Base-by-base conservation (phyloP, 2,797 vertebrate genomes). In the Amniataba percoides region DNA sequence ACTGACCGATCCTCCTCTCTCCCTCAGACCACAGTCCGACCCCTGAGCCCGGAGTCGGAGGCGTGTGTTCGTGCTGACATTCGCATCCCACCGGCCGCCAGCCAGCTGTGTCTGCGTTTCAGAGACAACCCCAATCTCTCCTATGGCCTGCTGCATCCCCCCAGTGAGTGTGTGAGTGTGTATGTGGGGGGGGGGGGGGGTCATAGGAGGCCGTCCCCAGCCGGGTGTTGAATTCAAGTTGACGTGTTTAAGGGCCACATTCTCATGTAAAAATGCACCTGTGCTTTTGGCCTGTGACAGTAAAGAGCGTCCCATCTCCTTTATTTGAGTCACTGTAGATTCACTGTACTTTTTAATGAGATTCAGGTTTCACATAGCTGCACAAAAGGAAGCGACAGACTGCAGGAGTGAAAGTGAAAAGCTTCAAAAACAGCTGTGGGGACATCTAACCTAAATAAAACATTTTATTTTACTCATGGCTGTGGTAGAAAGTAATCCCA, bases 21-120 rank as follows among this genome's bases (percentile, higher is more conserved):
- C 65, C 84, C 61, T 71, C 93, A 96, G 96, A 92, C 90, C 93
- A 56, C 75, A 82, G 87, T 94, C 68, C 86, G 52, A 67, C 60
- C 94, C 86, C 85, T 94, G 92, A 94, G 91, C 90, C 94, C 95
- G 68, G 92, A 93, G 78, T 55, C 52, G 78, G 88, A 94, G 94
- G 92, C 94, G 80, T 99, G 98, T 93, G 95, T 99, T 93, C 97
- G 96, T 92, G 94, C 95, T 86, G 98, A 99, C 87, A 93, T 97
- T 80, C 97, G 98, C 89, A 92, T 99, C 87, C 92, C 93, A 71
- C 80, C 84, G 70, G 84, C 87, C 82, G 36, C 60, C 68, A 97
- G 96, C 94, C 97, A 97, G 95, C 96, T 93, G 70, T 99, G 98
- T 89, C 86, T 81, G 16, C 81, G 85, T 90, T 96, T 96, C 92